phyloP scores from a whole-genome alignment of 2,797 vertebrate genomes.

The Valencia hispanica region DNA sequence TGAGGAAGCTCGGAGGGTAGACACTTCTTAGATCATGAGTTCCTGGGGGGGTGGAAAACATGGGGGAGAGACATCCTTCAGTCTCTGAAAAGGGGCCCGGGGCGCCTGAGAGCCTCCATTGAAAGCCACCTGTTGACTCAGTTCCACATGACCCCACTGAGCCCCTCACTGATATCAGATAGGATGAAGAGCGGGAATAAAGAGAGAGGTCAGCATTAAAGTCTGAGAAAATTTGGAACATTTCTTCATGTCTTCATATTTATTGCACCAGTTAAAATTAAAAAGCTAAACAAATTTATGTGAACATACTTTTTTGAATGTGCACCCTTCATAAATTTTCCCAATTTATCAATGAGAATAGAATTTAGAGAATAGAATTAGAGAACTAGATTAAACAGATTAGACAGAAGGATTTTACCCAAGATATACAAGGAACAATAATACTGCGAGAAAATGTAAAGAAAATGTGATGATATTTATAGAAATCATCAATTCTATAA shows the following conservation, averaged over 20 bases:
- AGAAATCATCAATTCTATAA: not conserved
- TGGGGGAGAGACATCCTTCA: slow-evolving; percentile 17
- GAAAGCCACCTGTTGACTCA: slow-evolving; percentile 80
- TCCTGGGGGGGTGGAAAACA: slow-evolving; percentile 30
- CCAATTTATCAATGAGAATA: not conserved
- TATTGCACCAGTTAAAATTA: not conserved
- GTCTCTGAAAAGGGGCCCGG: slow-evolving; percentile 25
- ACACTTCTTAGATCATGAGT: slow-evolving; percentile 57
- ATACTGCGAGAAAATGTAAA: not conserved
- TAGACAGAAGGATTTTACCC: not conserved
- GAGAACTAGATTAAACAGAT: not conserved
- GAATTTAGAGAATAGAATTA: not conserved
- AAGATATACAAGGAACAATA: not conserved
- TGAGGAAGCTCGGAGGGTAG: slow-evolving; percentile 57
- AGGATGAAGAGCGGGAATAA: slow-evolving; percentile 43
- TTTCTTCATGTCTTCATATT: not conserved
- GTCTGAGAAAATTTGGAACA: slow-evolving; percentile 14
- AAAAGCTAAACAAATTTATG: not conserved
- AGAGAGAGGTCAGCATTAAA: slow-evolving; percentile 44
- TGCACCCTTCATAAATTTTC: not conserved
- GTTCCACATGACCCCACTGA: slow-evolving; percentile 74
- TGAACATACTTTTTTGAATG: not conserved
- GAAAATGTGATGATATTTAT: not conserved
- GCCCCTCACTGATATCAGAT: slow-evolving; percentile 44
- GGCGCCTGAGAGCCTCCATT: slow-evolving; percentile 55